Evolutionary conservation across 2,888 invertebrate genomes (phyloP), one percentile per base, ranked within the genome.

Genomic region (Blera fallax): DNA sequence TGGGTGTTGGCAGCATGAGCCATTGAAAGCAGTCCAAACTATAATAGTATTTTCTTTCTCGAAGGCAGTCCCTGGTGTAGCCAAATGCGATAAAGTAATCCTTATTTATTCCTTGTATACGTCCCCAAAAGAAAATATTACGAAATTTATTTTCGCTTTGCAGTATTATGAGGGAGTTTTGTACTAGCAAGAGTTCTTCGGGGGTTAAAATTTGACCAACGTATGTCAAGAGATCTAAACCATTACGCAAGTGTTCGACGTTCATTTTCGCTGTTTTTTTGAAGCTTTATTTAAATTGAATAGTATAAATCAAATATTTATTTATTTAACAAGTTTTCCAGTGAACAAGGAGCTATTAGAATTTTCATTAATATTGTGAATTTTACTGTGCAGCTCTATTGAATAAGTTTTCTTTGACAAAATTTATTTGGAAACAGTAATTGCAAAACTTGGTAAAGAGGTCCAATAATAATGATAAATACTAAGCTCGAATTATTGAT

Each of bases 81-180:
- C 98, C 98, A 89, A 95, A 96, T 1, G 96, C 96, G 82, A 98
- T 94, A 90, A 95, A 96, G 91, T 98, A 98, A 91, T 97, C 97
- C 16, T 93, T 93, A 87, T 95, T 94, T 0, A 94, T 92, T 1
- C 96, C 97, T 87, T 95, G 94, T 65, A 98, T 95, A 90, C 95
- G 95, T 0, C 98, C 98, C 97, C 97, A 97, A 89, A 97, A 97
- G 90, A 95, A 97, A 67, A 97, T 94, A 90, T 95, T 94, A 14
- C 93, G 92, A 91, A 97, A 97, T 90, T 97, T 97, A 91, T 97
- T 97, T 90, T 98, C 97, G 87, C 95, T 95, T 92, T 97, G 96
- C 43, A 98, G 93, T 73, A 97, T 92, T 0, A 96, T 93, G 3
- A 98, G 92, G 0, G 97, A 96, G 90, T 96, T 96, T 90, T 96